Evolutionary conservation across 2,888 invertebrate genomes (phyloP), one percentile per base, ranked within the genome.

Genomic region (Axea sp.): DNA sequence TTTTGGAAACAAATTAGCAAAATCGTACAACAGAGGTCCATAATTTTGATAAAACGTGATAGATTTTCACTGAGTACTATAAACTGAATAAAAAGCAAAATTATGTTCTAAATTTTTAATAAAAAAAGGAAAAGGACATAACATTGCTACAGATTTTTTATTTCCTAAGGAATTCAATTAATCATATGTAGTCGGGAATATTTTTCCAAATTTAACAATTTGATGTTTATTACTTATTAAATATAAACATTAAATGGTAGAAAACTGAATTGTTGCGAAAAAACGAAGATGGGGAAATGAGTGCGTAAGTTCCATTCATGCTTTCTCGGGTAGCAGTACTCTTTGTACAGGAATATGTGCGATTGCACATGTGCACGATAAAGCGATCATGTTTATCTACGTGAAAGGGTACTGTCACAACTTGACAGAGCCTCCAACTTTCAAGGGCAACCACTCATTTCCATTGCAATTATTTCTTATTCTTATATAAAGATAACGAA

Each of bases 251-350:
- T n/a, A n/a, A n/a, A n/a, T n/a, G n/a, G n/a, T n/a, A n/a, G n/a
- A n/a, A n/a, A n/a, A n/a, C n/a, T n/a, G n/a, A n/a, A n/a, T n/a
- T n/a, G n/a, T n/a, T n/a, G n/a, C n/a, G n/a, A n/a, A n/a, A n/a
- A n/a, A n/a, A n/a, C n/a, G n/a, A 59, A 7, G 28, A 24, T 12
- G 47, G 37, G 12, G 47, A 67, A 37, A 28, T 39, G 30, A 77
- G 73, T 72, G 62, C 77, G 75, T 74, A 77, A 69, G 65, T 68
- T 79, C 71, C 79, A 79, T 80, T 80, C 78, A 80, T 80, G 55
- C 64, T 67, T 31, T 49, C 74, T 73, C 47, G 28, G 67, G 8
- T 60, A 60, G 47, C 47, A 28, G 60, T 47, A 60, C 37, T 47
- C 35, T 43, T 33, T 31, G 8, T 24, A 7, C 26, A 12, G 8